Percentiles rank a stretch among this genome's conserved stretches.
phyloP scores from a whole-genome alignment of 2,797 vertebrate species.

The Hemibagrus guttatus region DNA sequence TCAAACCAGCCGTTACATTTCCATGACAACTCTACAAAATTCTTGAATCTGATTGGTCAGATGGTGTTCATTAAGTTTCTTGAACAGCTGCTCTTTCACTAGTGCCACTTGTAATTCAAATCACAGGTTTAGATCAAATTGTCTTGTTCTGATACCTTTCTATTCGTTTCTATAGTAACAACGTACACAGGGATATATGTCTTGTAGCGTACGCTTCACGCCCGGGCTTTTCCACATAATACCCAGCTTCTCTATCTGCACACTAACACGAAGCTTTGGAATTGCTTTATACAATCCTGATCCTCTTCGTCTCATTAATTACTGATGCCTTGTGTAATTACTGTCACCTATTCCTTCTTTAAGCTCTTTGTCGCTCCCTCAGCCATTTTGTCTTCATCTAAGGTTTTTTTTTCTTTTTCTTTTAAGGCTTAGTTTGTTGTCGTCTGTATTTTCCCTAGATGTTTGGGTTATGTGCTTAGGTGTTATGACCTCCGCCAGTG shows the following conservation, averaged over 20 bases:
- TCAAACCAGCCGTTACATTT: not conserved
- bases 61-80: not conserved
- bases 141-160: not conserved
- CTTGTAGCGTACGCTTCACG: not conserved
- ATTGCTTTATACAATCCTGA: not conserved
- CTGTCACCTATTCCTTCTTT: not conserved
- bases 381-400: not conserved
- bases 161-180: not conserved
- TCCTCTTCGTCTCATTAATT: slow-evolving; percentile 5
- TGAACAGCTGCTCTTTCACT: not conserved
- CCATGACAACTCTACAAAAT: not conserved
- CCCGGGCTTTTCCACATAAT: not conserved
- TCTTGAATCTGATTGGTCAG: not conserved
- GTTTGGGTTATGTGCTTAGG: not conserved
- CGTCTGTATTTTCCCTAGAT: not conserved
- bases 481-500: not conserved
- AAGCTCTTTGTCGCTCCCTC: not conserved
- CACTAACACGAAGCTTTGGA: not conserved
- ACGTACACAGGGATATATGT: not conserved
- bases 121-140: not conserved
- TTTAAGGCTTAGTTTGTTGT: not conserved
- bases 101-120: not conserved
- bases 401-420: not conserved
- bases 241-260: not conserved
- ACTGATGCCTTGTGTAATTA: slow-evolving; percentile 1